A percentile compares a stretch with the other conserved stretches of the same genome.
Evolutionary conservation across 2,888 invertebrate species (phyloP).

Genomic region (Luperina testacea): DNA sequence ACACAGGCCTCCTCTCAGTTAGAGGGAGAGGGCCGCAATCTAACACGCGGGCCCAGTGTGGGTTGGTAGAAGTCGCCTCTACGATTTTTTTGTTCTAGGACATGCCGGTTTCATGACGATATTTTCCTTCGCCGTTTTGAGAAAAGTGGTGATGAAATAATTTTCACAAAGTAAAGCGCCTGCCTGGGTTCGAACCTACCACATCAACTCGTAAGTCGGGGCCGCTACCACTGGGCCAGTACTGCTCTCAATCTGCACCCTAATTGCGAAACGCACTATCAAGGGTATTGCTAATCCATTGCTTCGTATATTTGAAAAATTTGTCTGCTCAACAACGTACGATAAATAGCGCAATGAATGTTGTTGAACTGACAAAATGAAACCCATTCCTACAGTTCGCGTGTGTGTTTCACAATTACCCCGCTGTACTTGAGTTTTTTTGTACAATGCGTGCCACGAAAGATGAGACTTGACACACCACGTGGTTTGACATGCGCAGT

Average conservation of each 20-base stretch:
- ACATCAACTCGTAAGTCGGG: neutral
- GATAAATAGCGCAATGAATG: neutral
- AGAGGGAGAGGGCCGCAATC: neutral
- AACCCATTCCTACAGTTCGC: neutral
- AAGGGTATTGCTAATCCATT: neutral
- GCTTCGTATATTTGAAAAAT: neutral
- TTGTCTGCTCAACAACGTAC: neutral
- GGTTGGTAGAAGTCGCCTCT: neutral
- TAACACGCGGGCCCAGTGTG: neutral
- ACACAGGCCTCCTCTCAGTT: neutral
- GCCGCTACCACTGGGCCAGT: neutral
- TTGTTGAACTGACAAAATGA: neutral
- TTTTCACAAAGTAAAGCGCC: neutral
- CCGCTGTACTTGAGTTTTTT: too few relatives aligned
- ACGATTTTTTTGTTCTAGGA: neutral
- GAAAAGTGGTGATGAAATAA: neutral
- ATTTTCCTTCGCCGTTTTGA: neutral
- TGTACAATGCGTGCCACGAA: too few relatives aligned
- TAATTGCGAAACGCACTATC: too few relatives aligned
- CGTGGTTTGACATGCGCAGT: too few relatives aligned
- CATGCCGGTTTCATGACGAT: neutral
- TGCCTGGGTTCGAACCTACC: neutral
- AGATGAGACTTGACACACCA: too few relatives aligned
- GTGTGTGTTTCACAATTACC: too few relatives aligned
- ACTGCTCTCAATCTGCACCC: too few relatives aligned